Evolutionary conservation across 2,888 invertebrate genomes (phyloP), one percentile per base, ranked within the genome.

Genomic region (Pomacea canaliculata): DNA sequence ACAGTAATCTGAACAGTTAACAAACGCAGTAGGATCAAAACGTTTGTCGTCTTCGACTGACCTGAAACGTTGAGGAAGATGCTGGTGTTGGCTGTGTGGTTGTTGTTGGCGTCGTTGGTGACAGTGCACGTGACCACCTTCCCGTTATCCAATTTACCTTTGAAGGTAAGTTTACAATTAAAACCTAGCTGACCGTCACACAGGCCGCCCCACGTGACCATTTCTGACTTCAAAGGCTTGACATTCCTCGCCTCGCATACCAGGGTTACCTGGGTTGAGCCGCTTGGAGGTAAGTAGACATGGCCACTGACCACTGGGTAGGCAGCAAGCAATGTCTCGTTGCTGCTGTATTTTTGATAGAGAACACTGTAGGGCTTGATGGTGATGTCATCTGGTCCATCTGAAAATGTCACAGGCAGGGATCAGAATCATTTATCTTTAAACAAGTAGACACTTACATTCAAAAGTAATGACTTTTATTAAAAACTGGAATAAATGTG

Each of bases 181-280:
- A 46, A 37, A 8, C 70, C 70, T 46, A 19, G 49, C 19, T 60
- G 70, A 71, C 59, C 27, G 13, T 27, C 19, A 46, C 70, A 71
- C 56, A 56, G 60, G 56, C 70, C 70, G 23, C 46, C 59, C 70
- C 70, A 71, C 27, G 56, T 59, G 60, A 71, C 37, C 69, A 69
- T 69, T 48, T 69, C 69, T 9, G 69, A 13, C n/a, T 48, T 69
- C 49, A 46, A 7, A 51, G 69, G 69, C n/a, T 18, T 5, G 48
- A 69, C 18, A 8, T 51, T 51, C 7, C 23, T 19, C 49, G 23
- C 51, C 18, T 18, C 23, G 13, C 69, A 69, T 4, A 19, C 7
- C n/a, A 69, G 19, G 19, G 18, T 7, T 7, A 69, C 18, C n/a
- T 7, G 0, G n/a, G 7, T 8, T 19, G 49, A 8, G 51, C 5